Percentiles rank a stretch among this genome's conserved stretches.
phyloP scores from a whole-genome alignment of 53 echinoderm and acorn worm species.

The Pentamera pediparva region DNA sequence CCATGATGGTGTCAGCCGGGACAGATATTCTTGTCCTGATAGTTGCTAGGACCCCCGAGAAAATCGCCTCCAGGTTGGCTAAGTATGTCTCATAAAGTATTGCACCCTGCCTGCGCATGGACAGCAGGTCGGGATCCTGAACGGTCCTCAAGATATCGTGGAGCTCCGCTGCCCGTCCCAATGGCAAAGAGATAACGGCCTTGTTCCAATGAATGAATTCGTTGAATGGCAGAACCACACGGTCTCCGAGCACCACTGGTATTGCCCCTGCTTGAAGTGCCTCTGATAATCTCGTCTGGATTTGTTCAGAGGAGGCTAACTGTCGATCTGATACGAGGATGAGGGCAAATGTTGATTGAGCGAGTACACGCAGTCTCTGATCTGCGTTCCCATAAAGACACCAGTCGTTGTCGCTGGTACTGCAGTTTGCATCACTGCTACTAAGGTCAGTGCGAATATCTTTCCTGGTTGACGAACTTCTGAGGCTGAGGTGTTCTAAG shows the following conservation, averaged over 20 bases:
- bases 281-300: conserved; percentile 71
- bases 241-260: too few species aligned
- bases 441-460: too few species aligned
- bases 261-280: conserved; percentile 87
- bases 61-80: conserved; percentile 47
- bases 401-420: too few species aligned
- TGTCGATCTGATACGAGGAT: conserved; percentile 64
- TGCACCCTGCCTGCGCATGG: conserved; percentile 62
- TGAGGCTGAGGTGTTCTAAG: too few species aligned
- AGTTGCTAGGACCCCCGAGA: conserved; percentile 61
- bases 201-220: conserved; percentile 75
- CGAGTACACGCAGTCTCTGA: too few species aligned
- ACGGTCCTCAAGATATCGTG: conserved; percentile 77
- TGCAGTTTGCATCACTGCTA: too few species aligned
- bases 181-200: conserved; percentile 64
- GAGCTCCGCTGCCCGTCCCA: conserved; percentile 66
- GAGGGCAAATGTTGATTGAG: too few species aligned
- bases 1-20: conserved; percentile 64
- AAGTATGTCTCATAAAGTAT: conserved; percentile 77
- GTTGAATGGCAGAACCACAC: conserved; percentile 66
- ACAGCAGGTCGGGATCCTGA: conserved; percentile 69
- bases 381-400: too few species aligned
- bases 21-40: conserved; percentile 71
- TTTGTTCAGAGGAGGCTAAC: conserved; percentile 59
- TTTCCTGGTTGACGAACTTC: too few species aligned